Base-by-base conservation (phyloP, 2,888 invertebrate genomes). In the Eupithecia pulchellata region DNA sequence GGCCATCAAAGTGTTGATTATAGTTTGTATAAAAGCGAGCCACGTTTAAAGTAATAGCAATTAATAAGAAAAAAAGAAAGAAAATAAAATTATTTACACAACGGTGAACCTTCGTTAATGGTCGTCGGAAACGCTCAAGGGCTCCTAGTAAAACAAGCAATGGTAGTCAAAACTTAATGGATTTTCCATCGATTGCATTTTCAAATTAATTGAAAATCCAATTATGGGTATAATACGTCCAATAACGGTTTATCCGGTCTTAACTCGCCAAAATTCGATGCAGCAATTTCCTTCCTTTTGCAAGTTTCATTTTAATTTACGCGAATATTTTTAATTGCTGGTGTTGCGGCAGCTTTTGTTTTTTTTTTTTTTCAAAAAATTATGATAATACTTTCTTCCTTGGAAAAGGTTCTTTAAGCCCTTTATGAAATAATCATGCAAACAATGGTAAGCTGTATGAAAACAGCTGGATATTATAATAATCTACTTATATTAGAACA, bases 171-270 rank as follows among this genome's bases (percentile, higher is more conserved):
- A 81, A 81, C 80, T 80, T 81, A 84, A 84, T 81, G 78, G 79
- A 81, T 82, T 85, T 87, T 86, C 84, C 80, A 77, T 80, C 78
- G 79, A 82, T 80, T 86, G 86, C 86, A 82, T 84, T 88, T 88
- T 86, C 86, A 88, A 88, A 89, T 90, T 89, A 90, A 91, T 88
- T 85, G 87, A 81, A 87, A 89, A 87, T 89, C 85, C 87, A 90
- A 89, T 91, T 87, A 90, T 77, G 78, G 84, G 80, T 83, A 86
- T 85, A 87, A 87, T 86, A 83, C 84, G 79, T 83, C 82, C 85
- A 84, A 87, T 88, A 86, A 86, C 79, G 83, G 84, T 84, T 86
- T 85, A 86, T 82, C 82, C 81, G 80, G 77, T 77, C 80, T 81
- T 80, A 80, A 78, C 77, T 77, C 73, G 64, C 36, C 73, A 65